A percentile compares a stretch with the other conserved stretches of the same genome.
phyloP scores from a whole-genome alignment of 2,113 vertebrate genomes.

The Mus pahari region DNA sequence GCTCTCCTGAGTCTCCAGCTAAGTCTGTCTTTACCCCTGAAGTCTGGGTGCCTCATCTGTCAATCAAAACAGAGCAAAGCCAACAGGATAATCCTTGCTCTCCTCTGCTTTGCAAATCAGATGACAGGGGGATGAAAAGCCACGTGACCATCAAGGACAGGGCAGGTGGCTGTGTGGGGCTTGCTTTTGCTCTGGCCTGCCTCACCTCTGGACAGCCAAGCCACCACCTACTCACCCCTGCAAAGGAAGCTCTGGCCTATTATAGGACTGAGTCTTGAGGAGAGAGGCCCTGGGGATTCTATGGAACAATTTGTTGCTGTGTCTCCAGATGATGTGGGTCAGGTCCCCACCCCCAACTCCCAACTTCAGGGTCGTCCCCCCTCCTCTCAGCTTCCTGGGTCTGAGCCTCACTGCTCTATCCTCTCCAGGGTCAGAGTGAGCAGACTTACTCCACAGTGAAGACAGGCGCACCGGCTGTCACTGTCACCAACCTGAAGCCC shows the following conservation, averaged over 20 bases:
- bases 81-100: too few species aligned
- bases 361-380: neutral
- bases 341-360: too few species aligned
- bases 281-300: neutral
- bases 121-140: too few species aligned
- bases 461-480: slow-evolving; percentile 92
- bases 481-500: slow-evolving; percentile 95
- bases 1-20: neutral
- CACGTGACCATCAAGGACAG: neutral
- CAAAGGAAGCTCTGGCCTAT: neutral
- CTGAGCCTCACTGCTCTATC: slow-evolving; percentile 8
- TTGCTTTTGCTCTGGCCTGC: neutral
- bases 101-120: neutral
- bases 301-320: neutral
- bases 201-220: neutral
- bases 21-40: neutral
- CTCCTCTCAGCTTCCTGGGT: neutral
- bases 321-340: neutral
- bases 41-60: neutral
- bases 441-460: slow-evolving; percentile 96
- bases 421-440: slow-evolving; percentile 95
- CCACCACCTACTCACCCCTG: rapidly evolving
- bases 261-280: neutral
- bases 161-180: neutral
- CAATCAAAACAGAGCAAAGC: neutral